A percentile compares a stretch with the other conserved stretches of the same genome.
Conservation (phyloP, 64 coral and sea anemone genomes). For the Actinia equina region DNA sequence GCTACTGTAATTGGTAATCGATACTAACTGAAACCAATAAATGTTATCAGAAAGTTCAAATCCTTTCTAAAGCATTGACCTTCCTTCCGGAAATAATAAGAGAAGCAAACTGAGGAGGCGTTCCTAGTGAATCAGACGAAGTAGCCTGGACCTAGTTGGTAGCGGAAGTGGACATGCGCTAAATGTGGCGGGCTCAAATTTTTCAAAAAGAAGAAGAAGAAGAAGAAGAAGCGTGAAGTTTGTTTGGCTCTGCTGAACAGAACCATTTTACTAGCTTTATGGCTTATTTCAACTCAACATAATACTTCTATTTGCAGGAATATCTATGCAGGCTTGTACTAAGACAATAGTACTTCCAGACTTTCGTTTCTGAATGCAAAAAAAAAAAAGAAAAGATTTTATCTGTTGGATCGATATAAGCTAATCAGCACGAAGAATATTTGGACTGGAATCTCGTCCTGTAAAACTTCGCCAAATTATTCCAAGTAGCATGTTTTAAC, state of each 20-base stretch:
- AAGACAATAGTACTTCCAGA: background rate
- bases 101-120: too few species aligned
- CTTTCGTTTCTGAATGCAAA: background rate
- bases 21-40: too few species aligned
- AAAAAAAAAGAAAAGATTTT: background rate
- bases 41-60: too few species aligned
- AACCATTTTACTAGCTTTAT: too few species aligned
- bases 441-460: background rate
- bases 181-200: background rate
- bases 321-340: background rate
- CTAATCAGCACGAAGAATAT: background rate
- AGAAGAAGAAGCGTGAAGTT: background rate
- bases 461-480: background rate
- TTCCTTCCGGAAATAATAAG: too few species aligned
- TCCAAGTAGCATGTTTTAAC: background rate
- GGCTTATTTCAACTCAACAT: too few species aligned
- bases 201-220: background rate
- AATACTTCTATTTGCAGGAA: background rate
- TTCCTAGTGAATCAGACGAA: background rate
- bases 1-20: too few species aligned
- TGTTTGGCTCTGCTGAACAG: background rate
- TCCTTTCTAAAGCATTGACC: too few species aligned
- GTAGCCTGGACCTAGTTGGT: background rate
- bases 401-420: background rate
- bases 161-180: conserved; percentile 9